Conservation (phyloP, 2,113 vertebrate genomes). For the Nematolebias whitei region DNA sequence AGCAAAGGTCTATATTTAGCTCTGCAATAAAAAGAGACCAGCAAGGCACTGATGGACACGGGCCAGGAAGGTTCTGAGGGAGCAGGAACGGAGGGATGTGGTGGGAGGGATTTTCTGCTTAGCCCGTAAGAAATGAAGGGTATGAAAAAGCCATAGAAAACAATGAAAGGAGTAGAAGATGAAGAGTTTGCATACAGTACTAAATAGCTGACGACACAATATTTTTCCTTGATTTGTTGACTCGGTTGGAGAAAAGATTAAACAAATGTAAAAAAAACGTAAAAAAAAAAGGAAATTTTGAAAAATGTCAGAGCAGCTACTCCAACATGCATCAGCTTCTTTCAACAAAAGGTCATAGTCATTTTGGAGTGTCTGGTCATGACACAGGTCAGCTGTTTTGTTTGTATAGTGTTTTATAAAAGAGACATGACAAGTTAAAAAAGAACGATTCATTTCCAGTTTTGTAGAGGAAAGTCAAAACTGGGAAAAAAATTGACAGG, state of each 20-base stretch:
- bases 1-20: constrained; percentile 73
- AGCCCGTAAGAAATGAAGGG: constrained; percentile 32
- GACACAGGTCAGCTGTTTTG: no score
- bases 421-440: background rate
- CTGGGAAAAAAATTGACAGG: background rate
- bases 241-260: constrained; percentile 8
- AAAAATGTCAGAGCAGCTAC: no score
- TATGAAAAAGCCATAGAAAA: background rate
- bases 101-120: constrained; percentile 56
- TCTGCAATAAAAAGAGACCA: constrained; percentile 57
- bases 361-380: no score
- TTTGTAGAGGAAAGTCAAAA: no score
- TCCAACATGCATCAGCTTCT: no score
- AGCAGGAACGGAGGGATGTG: constrained; percentile 48
- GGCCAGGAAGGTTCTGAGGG: constrained; percentile 52
- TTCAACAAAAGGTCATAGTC: no score
- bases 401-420: no score
- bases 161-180: background rate
- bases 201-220: constrained; percentile 28
- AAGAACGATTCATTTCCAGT: background rate
- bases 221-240: constrained; percentile 22
- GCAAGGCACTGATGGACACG: constrained; percentile 44
- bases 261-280: background rate
- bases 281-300: background rate
- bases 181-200: constrained; percentile 21